These are phyloP conservation scores for Toxotes lorentzi DNA, from an alignment of 2,797 vertebrate genomes.

Conservation along the genomic window DNA sequence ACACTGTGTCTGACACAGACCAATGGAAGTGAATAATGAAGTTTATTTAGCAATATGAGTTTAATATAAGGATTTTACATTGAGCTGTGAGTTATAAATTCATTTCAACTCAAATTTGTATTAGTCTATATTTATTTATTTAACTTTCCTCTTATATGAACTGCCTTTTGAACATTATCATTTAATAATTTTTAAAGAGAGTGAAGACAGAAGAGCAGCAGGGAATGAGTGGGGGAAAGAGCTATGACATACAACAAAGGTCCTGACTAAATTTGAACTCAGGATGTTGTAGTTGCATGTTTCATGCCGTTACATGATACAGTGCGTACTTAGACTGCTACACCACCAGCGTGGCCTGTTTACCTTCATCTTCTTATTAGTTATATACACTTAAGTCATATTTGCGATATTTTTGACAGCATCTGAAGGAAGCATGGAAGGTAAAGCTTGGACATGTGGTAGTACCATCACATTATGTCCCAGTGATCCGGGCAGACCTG, in stretches of 20 bases:
- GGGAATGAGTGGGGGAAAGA: slow-evolving; percentile 7
- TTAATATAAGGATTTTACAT: not conserved
- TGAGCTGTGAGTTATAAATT: no score
- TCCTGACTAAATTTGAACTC: slow-evolving; percentile 65
- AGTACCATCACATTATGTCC: not conserved
- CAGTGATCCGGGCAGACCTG: not conserved
- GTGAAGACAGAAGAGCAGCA: not conserved
- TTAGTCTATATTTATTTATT: no score
- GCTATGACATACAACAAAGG: slow-evolving; percentile 57
- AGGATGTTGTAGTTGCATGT: slow-evolving; percentile 41
- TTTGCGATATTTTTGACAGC: not conserved
- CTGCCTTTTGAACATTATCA: not conserved
- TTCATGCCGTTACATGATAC: slow-evolving; percentile 55
- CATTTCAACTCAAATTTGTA: no score
- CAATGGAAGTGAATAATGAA: not conserved
- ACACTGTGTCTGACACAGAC: not conserved
- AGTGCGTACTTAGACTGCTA: slow-evolving; percentile 19
- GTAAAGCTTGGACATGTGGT: not conserved
- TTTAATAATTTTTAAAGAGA: not conserved
- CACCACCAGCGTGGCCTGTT: not conserved
- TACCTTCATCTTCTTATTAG: not conserved
- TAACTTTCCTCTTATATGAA: not conserved
- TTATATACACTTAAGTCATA: not conserved
- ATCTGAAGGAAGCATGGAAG: not conserved
- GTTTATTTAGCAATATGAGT: no score